Base-by-base conservation (phyloP, 2,797 vertebrate species). In the Heterohyrax brucei region DNA sequence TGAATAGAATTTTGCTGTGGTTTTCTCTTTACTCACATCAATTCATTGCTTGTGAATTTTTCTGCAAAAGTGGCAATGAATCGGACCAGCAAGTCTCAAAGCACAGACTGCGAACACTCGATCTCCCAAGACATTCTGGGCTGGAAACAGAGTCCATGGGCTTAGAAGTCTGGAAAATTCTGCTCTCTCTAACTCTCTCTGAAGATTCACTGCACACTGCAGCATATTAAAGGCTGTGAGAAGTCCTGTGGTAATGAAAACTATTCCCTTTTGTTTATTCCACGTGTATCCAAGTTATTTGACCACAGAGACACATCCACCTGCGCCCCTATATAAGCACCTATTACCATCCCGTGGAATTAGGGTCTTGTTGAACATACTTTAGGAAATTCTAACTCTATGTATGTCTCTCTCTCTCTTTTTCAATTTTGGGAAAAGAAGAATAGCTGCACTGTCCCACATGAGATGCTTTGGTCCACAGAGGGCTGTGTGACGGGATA, bases 11-110 rank as follows among this genome's bases (percentile, higher is more conserved):
- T 93, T 93, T 66, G 85, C 95, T 86, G 48, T 81, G 84, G 81
- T 93, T 94, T 75, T 72, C 85, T 95, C 94, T 95, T 95, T 92
- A 88, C 92, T 97, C 95, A 85, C 79, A 94, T 95, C 56, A 21
- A 96, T 95, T 97, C 87, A 77, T 97, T 96, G 88, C 95, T 77
- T 93, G 70, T 59, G 87, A 92, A 72, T 89, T 93, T 97, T 95
- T 93, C 94, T 88, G 87, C 87, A 87, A 95, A 95, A 50, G n/a
- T 30, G 50, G 9, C 83, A 95, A 94, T 94, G 81, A 96, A 97
- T 92, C 87, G 89, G 68, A 87, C 50, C 88, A 95, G 95, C 91
- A 83, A 70, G 87, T 93, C 93, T 97, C 92, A 96, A 95, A 97
- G 84, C 80, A 39, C 24, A 5, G 56, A 22, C 33, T 59, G 78